Conservation (phyloP, 2,113 vertebrate genomes). For the Meleagris gallopavo region DNA sequence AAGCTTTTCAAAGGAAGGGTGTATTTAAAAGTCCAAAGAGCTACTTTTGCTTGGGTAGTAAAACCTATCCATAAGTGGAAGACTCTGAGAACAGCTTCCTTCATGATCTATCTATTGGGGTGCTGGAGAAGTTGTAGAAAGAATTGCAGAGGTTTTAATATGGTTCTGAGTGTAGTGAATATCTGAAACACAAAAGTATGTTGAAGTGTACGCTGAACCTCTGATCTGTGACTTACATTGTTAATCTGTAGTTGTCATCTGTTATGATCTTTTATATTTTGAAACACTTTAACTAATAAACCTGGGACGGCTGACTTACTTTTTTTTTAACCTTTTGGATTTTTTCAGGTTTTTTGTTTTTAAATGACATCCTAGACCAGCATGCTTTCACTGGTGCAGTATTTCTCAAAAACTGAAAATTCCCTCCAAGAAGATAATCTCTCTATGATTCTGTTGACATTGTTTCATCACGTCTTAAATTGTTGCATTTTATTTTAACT, state of each 20-base stretch:
- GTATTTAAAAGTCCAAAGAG: not conserved
- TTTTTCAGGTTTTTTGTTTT: not conserved
- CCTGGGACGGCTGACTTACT: not conserved
- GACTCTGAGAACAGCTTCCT: not conserved
- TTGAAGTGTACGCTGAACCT: not conserved
- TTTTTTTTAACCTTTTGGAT: slow-evolving; percentile 18
- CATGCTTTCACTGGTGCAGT: not conserved
- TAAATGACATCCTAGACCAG: slow-evolving; percentile 13
- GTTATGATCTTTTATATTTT: not conserved
- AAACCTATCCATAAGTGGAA: not conserved
- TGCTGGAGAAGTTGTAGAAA: not conserved
- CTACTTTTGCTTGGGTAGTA: not conserved
- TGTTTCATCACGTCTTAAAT: not conserved
- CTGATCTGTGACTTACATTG: not conserved
- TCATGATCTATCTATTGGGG: not conserved
- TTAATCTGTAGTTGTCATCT: not conserved
- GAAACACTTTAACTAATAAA: not conserved
- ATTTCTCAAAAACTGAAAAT: not conserved
- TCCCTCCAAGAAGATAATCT: slow-evolving; percentile 6
- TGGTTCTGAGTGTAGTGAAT: not conserved
- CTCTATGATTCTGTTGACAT: not conserved
- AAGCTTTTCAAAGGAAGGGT: not conserved
- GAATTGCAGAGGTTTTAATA: not conserved
- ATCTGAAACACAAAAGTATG: not conserved
- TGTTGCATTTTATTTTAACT: not conserved